Evolutionary conservation across 2,797 vertebrate species (phyloP).

Genomic region (Buphagus erythrorhynchus): DNA sequence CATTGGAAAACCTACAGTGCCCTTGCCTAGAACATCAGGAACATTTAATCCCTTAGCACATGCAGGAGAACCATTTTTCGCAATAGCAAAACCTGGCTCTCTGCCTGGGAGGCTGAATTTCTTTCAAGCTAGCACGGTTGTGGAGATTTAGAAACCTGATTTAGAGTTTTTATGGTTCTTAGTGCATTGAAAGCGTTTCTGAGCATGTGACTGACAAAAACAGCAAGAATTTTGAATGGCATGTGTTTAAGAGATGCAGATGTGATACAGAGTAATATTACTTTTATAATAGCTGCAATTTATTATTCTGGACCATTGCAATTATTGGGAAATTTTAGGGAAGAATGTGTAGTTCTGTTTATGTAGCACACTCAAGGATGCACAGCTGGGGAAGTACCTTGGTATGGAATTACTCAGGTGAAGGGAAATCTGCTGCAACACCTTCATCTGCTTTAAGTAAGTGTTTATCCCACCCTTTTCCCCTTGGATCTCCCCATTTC

Average conservation of each 20-base stretch:
- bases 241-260: background rate
- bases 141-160: background rate
- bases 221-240: background rate
- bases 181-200: background rate
- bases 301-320: background rate
- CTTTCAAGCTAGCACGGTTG: background rate
- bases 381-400: background rate
- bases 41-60: background rate
- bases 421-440: background rate
- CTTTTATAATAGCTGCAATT: background rate
- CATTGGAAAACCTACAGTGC: background rate
- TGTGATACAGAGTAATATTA: background rate
- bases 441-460: background rate
- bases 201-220: background rate
- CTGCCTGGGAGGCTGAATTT: constrained; percentile 14
- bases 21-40: constrained; percentile 3
- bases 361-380: background rate
- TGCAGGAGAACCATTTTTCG: background rate
- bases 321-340: background rate
- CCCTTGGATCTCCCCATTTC: background rate
- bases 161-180: background rate
- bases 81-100: background rate
- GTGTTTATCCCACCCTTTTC: background rate
- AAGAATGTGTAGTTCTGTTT: background rate
- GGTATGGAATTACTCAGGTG: background rate